These are phyloP conservation scores for Eulithis testata DNA, from an alignment of 2,888 invertebrate genomes.

Conservation along the genomic window DNA sequence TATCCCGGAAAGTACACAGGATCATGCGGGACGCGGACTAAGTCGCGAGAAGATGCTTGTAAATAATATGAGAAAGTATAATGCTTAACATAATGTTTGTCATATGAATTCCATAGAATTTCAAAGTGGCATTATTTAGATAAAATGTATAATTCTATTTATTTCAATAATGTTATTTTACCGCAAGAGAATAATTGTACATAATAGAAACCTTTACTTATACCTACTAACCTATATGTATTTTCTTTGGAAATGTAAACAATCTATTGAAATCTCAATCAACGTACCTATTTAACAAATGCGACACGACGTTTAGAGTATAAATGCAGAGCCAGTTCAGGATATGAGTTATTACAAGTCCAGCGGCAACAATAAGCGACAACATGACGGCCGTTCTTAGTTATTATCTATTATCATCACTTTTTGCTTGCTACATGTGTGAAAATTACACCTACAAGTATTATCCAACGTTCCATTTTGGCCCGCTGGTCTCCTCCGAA, in stretches of 20 bases:
- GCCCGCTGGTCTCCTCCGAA: slow-evolving; percentile 46
- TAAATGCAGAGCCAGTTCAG: slow-evolving; percentile 30
- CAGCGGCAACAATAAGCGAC: slow-evolving; percentile 24
- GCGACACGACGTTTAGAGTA: slow-evolving; percentile 25
- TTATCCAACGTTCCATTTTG: slow-evolving; percentile 66
- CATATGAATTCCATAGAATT: no score
- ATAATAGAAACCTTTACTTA: background rate
- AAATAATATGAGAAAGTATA: no score
- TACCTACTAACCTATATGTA: background rate
- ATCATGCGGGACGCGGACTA: no score
- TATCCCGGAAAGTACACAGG: no score
- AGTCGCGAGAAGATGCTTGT: no score
- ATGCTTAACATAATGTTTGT: no score
- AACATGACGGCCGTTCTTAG: slow-evolving; percentile 38
- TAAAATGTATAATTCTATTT: no score
- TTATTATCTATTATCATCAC: slow-evolving; percentile 45
- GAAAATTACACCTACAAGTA: slow-evolving; percentile 48
- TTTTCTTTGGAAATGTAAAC: background rate
- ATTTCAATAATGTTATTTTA: no score
- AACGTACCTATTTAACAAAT: slow-evolving; percentile 1
- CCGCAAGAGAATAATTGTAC: no score
- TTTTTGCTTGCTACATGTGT: slow-evolving; percentile 45
- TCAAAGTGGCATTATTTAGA: no score
- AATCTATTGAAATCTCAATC: slow-evolving; percentile 3
- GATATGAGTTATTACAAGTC: slow-evolving; percentile 41